These are phyloP conservation scores for Paradoxurus hermaphroditus DNA, from an alignment of 2,113 vertebrate species.

Conservation along the genomic window DNA sequence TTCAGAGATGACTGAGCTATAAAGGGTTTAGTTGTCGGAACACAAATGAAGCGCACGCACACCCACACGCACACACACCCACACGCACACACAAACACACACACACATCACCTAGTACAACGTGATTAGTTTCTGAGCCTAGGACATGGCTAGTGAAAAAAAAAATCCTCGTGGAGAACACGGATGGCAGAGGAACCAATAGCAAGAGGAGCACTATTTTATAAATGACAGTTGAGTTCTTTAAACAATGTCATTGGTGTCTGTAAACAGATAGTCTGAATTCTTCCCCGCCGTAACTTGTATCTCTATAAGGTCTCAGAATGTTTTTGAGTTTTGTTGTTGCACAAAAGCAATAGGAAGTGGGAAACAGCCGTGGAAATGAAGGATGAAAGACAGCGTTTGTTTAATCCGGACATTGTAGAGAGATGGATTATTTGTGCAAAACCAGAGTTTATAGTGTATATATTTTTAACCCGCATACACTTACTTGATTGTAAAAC, in stretches of 20 bases:
- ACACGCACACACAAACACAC: not conserved
- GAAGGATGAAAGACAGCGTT: not conserved
- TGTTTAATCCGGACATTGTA: not conserved
- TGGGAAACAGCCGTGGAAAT: not conserved
- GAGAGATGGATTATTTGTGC: not conserved
- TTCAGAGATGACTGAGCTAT: not conserved
- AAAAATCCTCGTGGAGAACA: not conserved
- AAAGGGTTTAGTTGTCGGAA: not conserved
- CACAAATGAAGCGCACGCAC: not conserved
- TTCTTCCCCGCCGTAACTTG: not conserved
- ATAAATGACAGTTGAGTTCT: not conserved
- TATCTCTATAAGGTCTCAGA: not conserved
- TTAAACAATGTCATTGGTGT: not conserved
- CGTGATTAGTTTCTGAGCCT: not conserved
- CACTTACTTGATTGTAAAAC: not conserved
- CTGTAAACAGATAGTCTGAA: not conserved
- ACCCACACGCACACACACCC: too few relatives aligned
- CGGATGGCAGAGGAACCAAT: not conserved
- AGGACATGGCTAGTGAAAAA: not conserved
- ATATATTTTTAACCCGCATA: not conserved
- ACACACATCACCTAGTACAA: not conserved
- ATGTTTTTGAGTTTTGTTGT: not conserved
- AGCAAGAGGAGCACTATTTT: not conserved
- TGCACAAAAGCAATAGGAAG: not conserved
- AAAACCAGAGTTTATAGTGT: not conserved